Evolutionary conservation across 2,113 vertebrate species (phyloP).

Genomic region (Oreotrochilus melanogaster): DNA sequence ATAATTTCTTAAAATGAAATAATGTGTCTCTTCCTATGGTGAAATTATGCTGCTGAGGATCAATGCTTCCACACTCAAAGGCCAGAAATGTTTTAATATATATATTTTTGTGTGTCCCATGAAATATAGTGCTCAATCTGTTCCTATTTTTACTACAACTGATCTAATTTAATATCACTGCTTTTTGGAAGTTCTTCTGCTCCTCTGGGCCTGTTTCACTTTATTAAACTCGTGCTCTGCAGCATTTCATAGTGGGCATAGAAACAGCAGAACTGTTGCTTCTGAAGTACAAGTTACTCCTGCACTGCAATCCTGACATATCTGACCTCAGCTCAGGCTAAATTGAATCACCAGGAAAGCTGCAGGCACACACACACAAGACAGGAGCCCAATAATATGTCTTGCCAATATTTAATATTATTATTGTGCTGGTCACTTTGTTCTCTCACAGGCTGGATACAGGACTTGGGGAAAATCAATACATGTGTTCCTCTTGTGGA

Average conservation of each 20-base stretch:
- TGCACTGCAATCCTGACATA: background rate
- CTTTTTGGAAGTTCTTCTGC: background rate
- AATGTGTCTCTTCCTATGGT: background rate
- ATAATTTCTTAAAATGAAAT: background rate
- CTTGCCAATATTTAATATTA: background rate
- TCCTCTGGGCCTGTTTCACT: background rate
- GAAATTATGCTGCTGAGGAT: background rate
- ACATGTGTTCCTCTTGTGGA: background rate
- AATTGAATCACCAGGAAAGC: background rate
- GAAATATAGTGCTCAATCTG: background rate
- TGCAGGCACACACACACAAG: background rate
- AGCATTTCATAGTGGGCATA: background rate
- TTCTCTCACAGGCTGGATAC: background rate
- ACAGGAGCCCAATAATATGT: background rate
- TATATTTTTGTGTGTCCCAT: background rate
- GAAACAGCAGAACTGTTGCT: background rate
- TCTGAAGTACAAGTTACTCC: background rate
- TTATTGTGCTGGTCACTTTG: background rate
- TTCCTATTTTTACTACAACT: background rate
- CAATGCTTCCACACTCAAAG: background rate
- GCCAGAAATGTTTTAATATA: background rate
- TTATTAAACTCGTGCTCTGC: conserved; percentile 12
- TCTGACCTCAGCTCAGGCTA: conserved; percentile 2
- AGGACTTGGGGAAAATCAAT: background rate
- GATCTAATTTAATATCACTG: background rate